Evolutionary conservation across 2,113 vertebrate genomes (phyloP).

Genomic region (Synodontis membranacea): DNA sequence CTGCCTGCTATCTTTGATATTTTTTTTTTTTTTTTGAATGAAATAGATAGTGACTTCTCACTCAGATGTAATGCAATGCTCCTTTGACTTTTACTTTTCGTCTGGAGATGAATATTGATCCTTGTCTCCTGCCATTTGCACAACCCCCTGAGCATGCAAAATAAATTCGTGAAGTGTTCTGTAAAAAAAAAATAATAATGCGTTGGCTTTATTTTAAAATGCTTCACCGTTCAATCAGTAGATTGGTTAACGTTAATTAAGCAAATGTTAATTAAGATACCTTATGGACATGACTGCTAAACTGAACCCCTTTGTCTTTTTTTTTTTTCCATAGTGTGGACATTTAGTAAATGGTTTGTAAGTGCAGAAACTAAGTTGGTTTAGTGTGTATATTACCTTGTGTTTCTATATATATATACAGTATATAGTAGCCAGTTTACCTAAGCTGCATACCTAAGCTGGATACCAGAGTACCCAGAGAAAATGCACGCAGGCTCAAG

Average conservation of each 20-base stretch:
- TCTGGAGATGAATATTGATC: slow-evolving; percentile 35
- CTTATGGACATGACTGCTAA: background rate
- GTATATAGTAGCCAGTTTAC: too few species aligned
- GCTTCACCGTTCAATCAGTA: background rate
- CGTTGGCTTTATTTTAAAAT: background rate
- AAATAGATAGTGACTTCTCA: slow-evolving; percentile 20
- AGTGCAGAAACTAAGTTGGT: background rate
- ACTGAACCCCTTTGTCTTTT: background rate
- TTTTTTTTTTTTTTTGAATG: too few species aligned
- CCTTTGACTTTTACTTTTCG: slow-evolving; percentile 28
- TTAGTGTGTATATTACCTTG: too few species aligned
- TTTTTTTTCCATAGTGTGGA: background rate
- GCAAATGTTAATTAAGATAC: too few species aligned
- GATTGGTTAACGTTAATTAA: background rate
- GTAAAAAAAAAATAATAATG: background rate
- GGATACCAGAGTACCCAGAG: too few species aligned
- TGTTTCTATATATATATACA: too few species aligned
- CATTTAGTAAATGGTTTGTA: background rate
- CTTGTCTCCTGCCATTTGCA: slow-evolving; percentile 8
- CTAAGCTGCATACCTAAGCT: too few species aligned
- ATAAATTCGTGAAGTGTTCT: background rate
- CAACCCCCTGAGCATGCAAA: background rate
- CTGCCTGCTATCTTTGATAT: slow-evolving; percentile 44
- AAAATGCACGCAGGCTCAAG: too few species aligned
- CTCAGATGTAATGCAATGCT: background rate